Conservation (phyloP, 2,888 invertebrate species). For the Crioceris asparagi region DNA sequence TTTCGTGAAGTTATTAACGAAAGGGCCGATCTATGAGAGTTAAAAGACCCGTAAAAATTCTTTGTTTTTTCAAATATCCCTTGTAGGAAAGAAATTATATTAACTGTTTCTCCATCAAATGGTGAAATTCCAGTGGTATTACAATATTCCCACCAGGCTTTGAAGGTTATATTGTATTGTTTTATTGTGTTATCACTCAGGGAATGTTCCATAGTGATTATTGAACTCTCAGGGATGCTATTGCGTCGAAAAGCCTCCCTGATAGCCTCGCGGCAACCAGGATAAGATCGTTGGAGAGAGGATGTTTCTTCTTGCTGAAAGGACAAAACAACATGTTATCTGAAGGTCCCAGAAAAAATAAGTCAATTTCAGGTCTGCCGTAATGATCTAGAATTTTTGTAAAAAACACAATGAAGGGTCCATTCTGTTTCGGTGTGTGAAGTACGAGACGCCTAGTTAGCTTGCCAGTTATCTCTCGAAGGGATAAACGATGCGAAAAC, state of each 20-base stretch:
- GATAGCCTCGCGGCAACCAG: constrained; percentile 20
- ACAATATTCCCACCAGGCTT: constrained; percentile 18
- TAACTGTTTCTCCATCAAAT: neutral
- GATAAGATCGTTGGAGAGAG: constrained; percentile 2
- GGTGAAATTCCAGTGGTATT: constrained; percentile 6
- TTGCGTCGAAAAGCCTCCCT: constrained; percentile 11
- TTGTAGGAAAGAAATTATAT: neutral
- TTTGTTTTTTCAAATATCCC: neutral
- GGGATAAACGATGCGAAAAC: constrained; percentile 11
- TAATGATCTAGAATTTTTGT: constrained; percentile 5
- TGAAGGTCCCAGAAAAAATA: constrained; percentile 5
- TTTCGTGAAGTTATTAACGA: neutral
- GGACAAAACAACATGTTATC: constrained; percentile 5
- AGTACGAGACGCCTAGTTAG: constrained; percentile 10
- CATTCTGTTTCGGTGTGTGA: constrained; percentile 12
- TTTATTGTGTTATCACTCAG: constrained; percentile 17
- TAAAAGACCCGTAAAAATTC: neutral
- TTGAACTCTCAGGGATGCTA: constrained; percentile 9
- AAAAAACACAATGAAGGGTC: constrained; percentile 5
- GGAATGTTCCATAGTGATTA: constrained; percentile 15
- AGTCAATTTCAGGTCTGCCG: constrained; percentile 11
- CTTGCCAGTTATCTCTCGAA: constrained; percentile 9
- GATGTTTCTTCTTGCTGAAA: constrained; percentile 2
- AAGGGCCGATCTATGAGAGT: neutral
- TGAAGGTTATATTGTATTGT: constrained; percentile 17